Evolutionary conservation across 2,797 vertebrate species (phyloP), one percentile per base, ranked within the genome.

Genomic region (Pelodytes ibericus): DNA sequence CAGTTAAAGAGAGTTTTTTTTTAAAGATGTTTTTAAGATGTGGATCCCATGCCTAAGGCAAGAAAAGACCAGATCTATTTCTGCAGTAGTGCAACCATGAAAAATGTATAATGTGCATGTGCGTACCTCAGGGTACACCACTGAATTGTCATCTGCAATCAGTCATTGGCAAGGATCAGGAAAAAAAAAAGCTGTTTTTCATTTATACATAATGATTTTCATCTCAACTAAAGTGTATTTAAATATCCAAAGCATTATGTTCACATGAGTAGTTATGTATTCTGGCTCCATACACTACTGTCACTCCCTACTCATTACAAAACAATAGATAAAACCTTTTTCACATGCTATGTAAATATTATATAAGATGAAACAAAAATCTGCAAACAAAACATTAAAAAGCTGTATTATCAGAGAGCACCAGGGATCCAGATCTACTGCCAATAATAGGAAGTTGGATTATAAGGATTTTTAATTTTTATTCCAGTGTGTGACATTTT

Each of bases 401-500:
- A 41, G 30, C 44, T 56, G 44, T 68, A 72, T 53, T 78, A 57
- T 78, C 64, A 66, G 41, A 60, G 44, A 56, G 75, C 75, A 58
- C 47, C 39, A 25, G 62, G 39, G 62, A 71, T 53, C 16, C 61
- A 51, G 25, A 67, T 47, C 49, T 39, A 27, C 68, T 77, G 67
- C 68, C 60, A 66, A 57, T 57, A 24, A 16, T 72, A n/a, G 10
- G 31, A 66, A 77, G 61, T 56, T 29, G 63, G 36, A 59, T 41
- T 72, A 66, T 67, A 68, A 78, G 66, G 70, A 47, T 62, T 72
- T 72, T 68, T 70, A 56, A 39, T 67, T 44, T 72, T 59, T 61
- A 65, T 72, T 77, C 58, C 59, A 62, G n/a, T 13, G 11, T 61
- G 44, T 78, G 76, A 78, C 70, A 78, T 78, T 78, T 78, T 72